Conservation (phyloP, 2,888 invertebrate genomes). For the Cerceris ruficornis region DNA sequence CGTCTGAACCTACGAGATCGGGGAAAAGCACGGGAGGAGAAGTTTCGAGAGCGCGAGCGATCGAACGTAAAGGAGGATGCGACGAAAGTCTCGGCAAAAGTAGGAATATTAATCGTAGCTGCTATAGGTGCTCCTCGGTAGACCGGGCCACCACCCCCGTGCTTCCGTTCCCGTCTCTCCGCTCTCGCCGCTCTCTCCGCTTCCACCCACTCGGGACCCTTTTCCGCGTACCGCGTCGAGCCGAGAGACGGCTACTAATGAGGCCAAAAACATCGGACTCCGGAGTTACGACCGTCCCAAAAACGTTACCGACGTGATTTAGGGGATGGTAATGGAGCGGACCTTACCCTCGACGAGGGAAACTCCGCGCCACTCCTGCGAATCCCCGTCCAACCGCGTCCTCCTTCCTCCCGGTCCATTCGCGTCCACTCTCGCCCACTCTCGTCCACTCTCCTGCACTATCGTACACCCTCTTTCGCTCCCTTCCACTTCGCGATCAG, state of each 20-base stretch:
- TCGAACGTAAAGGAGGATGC: constrained; percentile 60
- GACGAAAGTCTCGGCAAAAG: constrained; percentile 67
- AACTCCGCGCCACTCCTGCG: constrained; percentile 11
- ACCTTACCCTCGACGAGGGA: constrained; percentile 51
- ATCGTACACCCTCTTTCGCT: no score
- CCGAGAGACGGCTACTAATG: constrained; percentile 76
- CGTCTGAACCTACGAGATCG: neutral
- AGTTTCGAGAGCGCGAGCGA: constrained; percentile 25
- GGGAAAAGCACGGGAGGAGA: neutral
- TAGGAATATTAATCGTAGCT: constrained; percentile 77
- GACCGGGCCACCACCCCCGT: constrained; percentile 33
- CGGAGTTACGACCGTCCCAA: constrained; percentile 76
- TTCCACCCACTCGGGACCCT: constrained; percentile 52
- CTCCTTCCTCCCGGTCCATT: neutral
- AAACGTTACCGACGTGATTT: constrained; percentile 78
- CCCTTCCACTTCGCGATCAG: no score
- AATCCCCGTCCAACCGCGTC: constrained; percentile 10
- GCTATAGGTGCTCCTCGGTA: constrained; percentile 63
- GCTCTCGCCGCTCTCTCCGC: constrained; percentile 32
- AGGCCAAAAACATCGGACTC: constrained; percentile 75
- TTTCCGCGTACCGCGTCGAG: constrained; percentile 65
- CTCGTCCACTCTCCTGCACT: no score
- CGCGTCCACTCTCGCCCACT: no score
- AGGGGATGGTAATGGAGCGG: constrained; percentile 77
- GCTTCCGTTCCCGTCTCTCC: constrained; percentile 30